These are phyloP conservation scores for Choreutis nemorana DNA, from an alignment of 2,888 invertebrate species.

Conservation along the genomic window DNA sequence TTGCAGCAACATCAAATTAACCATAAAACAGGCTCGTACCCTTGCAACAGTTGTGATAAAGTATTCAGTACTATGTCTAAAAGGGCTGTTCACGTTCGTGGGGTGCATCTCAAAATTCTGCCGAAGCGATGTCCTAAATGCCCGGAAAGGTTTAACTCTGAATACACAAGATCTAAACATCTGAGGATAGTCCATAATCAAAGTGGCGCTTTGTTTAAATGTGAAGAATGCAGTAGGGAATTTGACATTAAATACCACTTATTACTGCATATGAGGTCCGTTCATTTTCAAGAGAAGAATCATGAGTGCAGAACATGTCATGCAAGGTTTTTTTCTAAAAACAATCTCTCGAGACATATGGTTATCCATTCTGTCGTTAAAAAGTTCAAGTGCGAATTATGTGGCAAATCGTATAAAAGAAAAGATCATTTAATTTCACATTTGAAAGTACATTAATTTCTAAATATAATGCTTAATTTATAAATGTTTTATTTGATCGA, in stretches of 20 bases:
- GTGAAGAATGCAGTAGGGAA: conserved; percentile 38
- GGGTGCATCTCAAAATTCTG: conserved; percentile 36
- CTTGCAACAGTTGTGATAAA: conserved; percentile 44
- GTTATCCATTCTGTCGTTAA: conserved; percentile 56
- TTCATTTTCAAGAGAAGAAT: conserved; percentile 44
- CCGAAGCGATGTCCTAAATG: conserved; percentile 40
- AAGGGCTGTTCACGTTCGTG: conserved; percentile 28
- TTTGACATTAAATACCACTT: conserved; percentile 43
- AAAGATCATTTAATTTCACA: conserved; percentile 34
- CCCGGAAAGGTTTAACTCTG: conserved; percentile 40
- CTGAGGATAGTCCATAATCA: conserved; percentile 38
- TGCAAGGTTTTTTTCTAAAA: conserved; percentile 40
- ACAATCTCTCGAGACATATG: conserved; percentile 53
- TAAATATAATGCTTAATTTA: no score
- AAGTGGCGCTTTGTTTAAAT: conserved; percentile 24
- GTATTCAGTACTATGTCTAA: conserved; percentile 36
- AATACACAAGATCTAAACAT: conserved; percentile 43
- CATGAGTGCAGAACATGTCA: conserved; percentile 37
- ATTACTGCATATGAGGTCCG: conserved; percentile 34
- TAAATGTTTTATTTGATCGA: conserved; percentile 5
- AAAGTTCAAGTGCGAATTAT: conserved; percentile 51
- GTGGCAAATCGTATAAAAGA: conserved; percentile 49
- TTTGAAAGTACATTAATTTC: conserved; percentile 26
- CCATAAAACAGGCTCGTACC: conserved; percentile 34
- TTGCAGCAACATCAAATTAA: conserved; percentile 33